A percentile compares a stretch with the other conserved stretches of the same genome.
These are phyloP conservation scores for Bucorvus abyssinicus DNA, from an alignment of 2,797 vertebrate genomes.

Conservation along the genomic window DNA sequence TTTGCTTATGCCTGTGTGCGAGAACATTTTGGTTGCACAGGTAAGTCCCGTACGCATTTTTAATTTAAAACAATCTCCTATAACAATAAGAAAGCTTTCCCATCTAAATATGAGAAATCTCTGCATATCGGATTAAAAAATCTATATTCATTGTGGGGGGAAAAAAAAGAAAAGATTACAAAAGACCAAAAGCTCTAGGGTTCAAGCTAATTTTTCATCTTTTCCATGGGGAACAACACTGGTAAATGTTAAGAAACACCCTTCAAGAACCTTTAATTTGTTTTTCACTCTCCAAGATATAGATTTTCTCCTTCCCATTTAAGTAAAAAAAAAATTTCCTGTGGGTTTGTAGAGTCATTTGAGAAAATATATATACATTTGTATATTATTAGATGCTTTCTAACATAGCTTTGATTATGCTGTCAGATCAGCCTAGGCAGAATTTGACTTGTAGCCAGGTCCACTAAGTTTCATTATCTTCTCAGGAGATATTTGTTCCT, in stretches of 20 bases:
- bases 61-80: background rate
- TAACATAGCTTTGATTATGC: slow-evolving; percentile 13
- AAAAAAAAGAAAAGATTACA: background rate
- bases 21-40: background rate
- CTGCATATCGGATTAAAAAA: background rate
- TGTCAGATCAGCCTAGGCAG: slow-evolving; percentile 1
- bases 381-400: slow-evolving; percentile 32
- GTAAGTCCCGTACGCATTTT: background rate
- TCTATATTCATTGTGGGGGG: slow-evolving; percentile 38
- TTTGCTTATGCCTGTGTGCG: background rate
- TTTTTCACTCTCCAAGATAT: slow-evolving; percentile 61
- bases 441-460: slow-evolving; percentile 1
- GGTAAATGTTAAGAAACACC: slow-evolving; percentile 70
- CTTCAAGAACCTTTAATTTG: slow-evolving; percentile 68
- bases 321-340: slow-evolving; percentile 37
- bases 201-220: slow-evolving; percentile 68
- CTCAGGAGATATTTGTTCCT: background rate
- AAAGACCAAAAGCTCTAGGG: slow-evolving; percentile 56
- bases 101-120: slow-evolving; percentile 47
- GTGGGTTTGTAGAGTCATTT: slow-evolving; percentile 39
- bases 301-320: slow-evolving; percentile 49
- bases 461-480: background rate
- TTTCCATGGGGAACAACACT: slow-evolving; percentile 56
- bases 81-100: background rate
- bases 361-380: slow-evolving; percentile 51